phyloP scores from a whole-genome alignment of 2,888 invertebrate species.

The Byasa hedistus region DNA sequence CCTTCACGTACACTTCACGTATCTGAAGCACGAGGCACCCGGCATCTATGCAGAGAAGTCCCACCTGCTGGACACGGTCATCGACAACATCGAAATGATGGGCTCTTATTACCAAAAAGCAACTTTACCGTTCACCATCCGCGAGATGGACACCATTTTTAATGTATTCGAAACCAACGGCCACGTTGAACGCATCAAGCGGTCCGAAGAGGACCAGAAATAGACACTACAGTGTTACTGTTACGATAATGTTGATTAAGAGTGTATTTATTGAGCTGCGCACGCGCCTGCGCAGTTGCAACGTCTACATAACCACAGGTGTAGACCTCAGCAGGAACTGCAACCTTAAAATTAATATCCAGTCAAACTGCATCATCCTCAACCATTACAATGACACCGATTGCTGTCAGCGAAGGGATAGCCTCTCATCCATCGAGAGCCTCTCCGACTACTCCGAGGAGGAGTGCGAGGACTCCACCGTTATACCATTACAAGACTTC shows the following conservation, averaged over 20 bases:
- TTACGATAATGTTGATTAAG: conserved; percentile 69
- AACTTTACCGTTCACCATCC: conserved; percentile 88
- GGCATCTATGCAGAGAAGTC: conserved; percentile 92
- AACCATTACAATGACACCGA: conserved; percentile 62
- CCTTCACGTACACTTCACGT: conserved; percentile 95
- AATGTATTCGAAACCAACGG: conserved; percentile 82
- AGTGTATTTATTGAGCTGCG: conserved; percentile 81
- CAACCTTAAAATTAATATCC: conserved; percentile 71
- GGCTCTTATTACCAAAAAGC: conserved; percentile 91
- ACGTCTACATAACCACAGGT: conserved; percentile 78
- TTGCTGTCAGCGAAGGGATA: conserved; percentile 55
- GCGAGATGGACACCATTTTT: conserved; percentile 87
- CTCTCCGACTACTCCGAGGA: conserved; percentile 70
- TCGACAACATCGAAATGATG: conserved; percentile 91
- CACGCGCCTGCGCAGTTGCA: conserved; percentile 80
- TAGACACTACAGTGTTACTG: background rate
- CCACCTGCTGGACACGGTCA: conserved; percentile 92
- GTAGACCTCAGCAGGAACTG: conserved; percentile 65
- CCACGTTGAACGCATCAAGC: conserved; percentile 66
- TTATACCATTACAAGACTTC: conserved; percentile 64
- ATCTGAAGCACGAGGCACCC: conserved; percentile 88
- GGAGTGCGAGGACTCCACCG: conserved; percentile 54
- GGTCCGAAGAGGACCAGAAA: background rate
- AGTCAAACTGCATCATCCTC: conserved; percentile 66
- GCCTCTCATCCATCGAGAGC: conserved; percentile 72